Evolutionary conservation across 2,113 vertebrate species (phyloP).

Genomic region (Ceyx cyanopectus): DNA sequence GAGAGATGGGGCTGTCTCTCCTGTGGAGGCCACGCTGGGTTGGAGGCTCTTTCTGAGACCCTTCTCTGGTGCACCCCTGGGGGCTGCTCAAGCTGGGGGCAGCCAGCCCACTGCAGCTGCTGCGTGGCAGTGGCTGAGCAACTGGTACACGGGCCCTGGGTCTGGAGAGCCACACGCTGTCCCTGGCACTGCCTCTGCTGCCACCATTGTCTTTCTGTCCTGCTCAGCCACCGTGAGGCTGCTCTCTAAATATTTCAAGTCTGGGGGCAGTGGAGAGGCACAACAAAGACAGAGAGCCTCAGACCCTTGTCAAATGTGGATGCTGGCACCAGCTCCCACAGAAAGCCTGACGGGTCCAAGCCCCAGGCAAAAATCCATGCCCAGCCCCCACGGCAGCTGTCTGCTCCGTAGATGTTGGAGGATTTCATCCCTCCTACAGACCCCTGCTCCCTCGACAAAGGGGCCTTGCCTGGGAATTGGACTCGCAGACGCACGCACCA

Average conservation of each 20-base stretch:
- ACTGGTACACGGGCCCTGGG: fast-evolving
- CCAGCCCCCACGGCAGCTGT: constrained; percentile 44
- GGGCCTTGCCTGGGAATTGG: constrained; percentile 32
- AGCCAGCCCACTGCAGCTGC: not conserved
- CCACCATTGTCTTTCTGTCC: not conserved
- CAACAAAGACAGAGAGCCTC: not conserved
- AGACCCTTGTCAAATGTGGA: not conserved
- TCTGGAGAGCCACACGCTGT: not conserved
- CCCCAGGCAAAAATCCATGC: constrained; percentile 41
- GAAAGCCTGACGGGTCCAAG: not conserved
- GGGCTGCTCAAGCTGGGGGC: not conserved
- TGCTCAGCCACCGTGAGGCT: fast-evolving
- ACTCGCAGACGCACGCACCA: not conserved
- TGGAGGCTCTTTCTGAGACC: not conserved
- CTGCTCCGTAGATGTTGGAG: not conserved
- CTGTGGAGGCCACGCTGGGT: not conserved
- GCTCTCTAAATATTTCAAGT: constrained; percentile 3
- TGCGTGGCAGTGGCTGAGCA: fast-evolving
- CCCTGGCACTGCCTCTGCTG: not conserved
- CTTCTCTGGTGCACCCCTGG: not conserved
- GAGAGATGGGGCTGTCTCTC: not conserved
- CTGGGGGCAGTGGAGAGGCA: not conserved
- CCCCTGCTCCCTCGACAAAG: not conserved
- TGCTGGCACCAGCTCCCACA: not conserved
- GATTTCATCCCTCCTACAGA: not conserved